Evolutionary conservation across 2,888 invertebrate genomes (phyloP).

Genomic region (Branchipolynoe longqiensis): DNA sequence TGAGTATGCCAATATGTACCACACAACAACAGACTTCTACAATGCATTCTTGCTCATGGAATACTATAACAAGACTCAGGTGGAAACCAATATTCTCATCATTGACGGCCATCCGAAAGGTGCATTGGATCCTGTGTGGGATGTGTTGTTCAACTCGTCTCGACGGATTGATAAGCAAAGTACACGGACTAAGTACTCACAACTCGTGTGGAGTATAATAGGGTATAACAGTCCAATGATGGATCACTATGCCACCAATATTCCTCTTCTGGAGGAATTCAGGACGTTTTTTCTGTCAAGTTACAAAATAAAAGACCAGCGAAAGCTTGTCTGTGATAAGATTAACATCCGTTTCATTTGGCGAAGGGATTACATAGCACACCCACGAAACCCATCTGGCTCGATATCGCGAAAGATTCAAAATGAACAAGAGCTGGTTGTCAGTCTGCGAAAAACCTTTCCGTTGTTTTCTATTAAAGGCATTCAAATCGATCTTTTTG

Average conservation of each 20-base stretch:
- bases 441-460: slow-evolving; percentile 67
- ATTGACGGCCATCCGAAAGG: slow-evolving; percentile 79
- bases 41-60: slow-evolving; percentile 68
- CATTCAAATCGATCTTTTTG: slow-evolving; percentile 75
- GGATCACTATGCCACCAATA: slow-evolving; percentile 67
- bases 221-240: slow-evolving; percentile 78
- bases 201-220: slow-evolving; percentile 75
- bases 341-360: slow-evolving; percentile 78
- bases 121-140: slow-evolving; percentile 76
- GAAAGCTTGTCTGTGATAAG: slow-evolving; percentile 71
- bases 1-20: slow-evolving; percentile 63
- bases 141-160: slow-evolving; percentile 74
- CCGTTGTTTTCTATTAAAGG: slow-evolving; percentile 70
- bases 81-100: slow-evolving; percentile 72
- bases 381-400: slow-evolving; percentile 79
- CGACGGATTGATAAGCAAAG: slow-evolving; percentile 70
- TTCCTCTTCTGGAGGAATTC: slow-evolving; percentile 77
- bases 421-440: slow-evolving; percentile 79
- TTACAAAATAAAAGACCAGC: slow-evolving; percentile 64
- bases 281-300: slow-evolving; percentile 75
- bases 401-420: slow-evolving; percentile 77
- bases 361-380: slow-evolving; percentile 79
- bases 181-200: slow-evolving; percentile 67
- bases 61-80: slow-evolving; percentile 67
- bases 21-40: slow-evolving; percentile 68